These are phyloP conservation scores for Halocaridina rubra DNA, from an alignment of 2,888 invertebrate genomes.

Conservation along the genomic window DNA sequence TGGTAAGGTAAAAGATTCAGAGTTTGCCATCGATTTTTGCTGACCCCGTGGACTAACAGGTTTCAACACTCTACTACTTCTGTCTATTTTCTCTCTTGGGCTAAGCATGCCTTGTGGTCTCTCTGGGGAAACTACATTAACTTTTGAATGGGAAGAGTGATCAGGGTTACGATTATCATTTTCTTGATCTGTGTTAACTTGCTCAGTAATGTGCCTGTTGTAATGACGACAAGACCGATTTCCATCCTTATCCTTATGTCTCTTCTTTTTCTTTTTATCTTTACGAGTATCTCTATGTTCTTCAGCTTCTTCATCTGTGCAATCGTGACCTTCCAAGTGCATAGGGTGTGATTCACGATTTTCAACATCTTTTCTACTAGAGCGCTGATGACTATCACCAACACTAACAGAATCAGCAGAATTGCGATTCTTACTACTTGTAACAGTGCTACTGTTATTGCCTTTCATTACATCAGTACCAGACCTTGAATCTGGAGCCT, in stretches of 20 bases:
- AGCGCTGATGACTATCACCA: neutral
- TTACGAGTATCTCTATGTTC: conserved; percentile 33
- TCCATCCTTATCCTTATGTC: conserved; percentile 57
- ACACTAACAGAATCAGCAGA: conserved; percentile 25
- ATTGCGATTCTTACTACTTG: conserved; percentile 20
- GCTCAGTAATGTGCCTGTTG: conserved; percentile 21
- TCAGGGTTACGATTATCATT: conserved; percentile 18
- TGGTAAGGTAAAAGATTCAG: neutral
- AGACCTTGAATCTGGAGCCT: conserved; percentile 31
- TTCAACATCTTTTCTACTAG: neutral
- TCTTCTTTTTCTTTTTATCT: conserved; percentile 45
- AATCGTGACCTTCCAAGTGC: neutral
- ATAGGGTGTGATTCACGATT: neutral
- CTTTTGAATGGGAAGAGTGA: conserved; percentile 17
- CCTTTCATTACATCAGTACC: conserved; percentile 47
- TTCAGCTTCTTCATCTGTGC: conserved; percentile 34
- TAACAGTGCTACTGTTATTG: conserved; percentile 9
- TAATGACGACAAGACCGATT: conserved; percentile 39
- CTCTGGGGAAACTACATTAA: conserved; percentile 33
- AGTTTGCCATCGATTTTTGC: neutral
- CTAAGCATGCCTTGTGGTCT: conserved; percentile 35
- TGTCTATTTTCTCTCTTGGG: conserved; percentile 30
- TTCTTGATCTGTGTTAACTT: conserved; percentile 11
- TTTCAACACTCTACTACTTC: neutral
- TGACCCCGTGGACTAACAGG: conserved; percentile 23